These are phyloP conservation scores for Bhutanitis thaidina DNA, from an alignment of 2,888 invertebrate species.

Conservation along the genomic window DNA sequence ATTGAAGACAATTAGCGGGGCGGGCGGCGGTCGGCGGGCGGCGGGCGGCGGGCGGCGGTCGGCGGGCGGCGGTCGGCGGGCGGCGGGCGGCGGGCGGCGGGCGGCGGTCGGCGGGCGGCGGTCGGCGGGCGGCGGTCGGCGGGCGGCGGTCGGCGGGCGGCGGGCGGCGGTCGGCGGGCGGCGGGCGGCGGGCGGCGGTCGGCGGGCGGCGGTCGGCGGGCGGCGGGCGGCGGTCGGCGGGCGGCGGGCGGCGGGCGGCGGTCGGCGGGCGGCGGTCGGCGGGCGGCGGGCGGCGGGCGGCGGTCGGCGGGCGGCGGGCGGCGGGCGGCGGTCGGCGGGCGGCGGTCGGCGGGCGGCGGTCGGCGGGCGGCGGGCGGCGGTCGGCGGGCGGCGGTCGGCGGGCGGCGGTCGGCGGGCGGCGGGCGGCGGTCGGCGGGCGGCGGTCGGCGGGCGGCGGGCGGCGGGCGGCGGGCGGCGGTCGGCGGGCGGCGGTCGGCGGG, in stretches of 20 bases:
- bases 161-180: constrained; percentile 10
- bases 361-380: constrained; percentile 23
- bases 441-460: constrained; percentile 4
- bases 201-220: constrained; percentile 23
- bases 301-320: constrained; percentile 12
- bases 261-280: constrained; percentile 10
- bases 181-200: neutral
- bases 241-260: too few relatives aligned
- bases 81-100: constrained; percentile 20
- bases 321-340: constrained; percentile 9
- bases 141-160: constrained; percentile 20
- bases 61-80: constrained; percentile 9
- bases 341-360: neutral
- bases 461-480: constrained; percentile 22
- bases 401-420: constrained; percentile 20
- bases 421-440: constrained; percentile 10
- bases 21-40: constrained; percentile 10
- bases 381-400: constrained; percentile 10
- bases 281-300: neutral
- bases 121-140: constrained; percentile 10
- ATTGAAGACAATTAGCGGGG: constrained; percentile 30
- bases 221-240: constrained; percentile 10
- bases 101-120: constrained; percentile 10
- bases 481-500: constrained; percentile 9
- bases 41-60: constrained; percentile 21